A percentile compares a stretch with the other conserved stretches of the same genome.
These are phyloP conservation scores for Wasmannia auropunctata DNA, from an alignment of 1,140 invertebrate species.

Conservation along the genomic window DNA sequence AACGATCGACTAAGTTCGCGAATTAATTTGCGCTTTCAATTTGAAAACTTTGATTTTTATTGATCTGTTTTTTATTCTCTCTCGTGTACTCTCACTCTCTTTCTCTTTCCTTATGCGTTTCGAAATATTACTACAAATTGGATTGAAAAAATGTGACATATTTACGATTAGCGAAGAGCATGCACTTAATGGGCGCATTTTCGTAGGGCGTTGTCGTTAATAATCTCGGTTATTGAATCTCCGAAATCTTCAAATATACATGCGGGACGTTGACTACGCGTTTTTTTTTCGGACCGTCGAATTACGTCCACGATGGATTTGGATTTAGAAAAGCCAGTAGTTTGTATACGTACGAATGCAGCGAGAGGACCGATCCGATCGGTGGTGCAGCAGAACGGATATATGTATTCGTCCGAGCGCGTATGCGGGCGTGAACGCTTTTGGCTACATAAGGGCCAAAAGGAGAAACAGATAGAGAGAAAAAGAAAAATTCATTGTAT, in stretches of 20 bases:
- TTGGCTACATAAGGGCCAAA: neutral
- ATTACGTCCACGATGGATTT: neutral
- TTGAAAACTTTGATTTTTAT: neutral
- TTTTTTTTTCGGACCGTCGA: neutral
- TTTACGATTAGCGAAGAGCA: neutral
- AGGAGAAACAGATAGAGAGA: neutral
- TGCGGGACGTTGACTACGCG: neutral
- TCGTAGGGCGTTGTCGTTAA: neutral
- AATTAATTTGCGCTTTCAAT: neutral
- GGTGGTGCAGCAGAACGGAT: neutral
- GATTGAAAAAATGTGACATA: neutral
- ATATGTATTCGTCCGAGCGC: neutral
- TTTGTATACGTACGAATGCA: neutral
- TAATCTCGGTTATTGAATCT: neutral
- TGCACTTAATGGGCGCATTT: neutral
- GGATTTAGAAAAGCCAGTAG: constrained; percentile 39
- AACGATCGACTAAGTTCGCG: neutral
- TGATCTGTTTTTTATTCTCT: neutral
- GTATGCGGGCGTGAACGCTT: neutral
- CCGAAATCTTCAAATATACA: neutral
- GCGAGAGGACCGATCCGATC: constrained; percentile 10
- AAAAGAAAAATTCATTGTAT: neutral
- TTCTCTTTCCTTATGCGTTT: neutral
- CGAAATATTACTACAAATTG: neutral
- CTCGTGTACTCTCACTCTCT: neutral